Percentiles rank a stretch among this genome's conserved stretches.
phyloP scores from a whole-genome alignment of 1,140 invertebrate species.

The Habropoda laboriosa region DNA sequence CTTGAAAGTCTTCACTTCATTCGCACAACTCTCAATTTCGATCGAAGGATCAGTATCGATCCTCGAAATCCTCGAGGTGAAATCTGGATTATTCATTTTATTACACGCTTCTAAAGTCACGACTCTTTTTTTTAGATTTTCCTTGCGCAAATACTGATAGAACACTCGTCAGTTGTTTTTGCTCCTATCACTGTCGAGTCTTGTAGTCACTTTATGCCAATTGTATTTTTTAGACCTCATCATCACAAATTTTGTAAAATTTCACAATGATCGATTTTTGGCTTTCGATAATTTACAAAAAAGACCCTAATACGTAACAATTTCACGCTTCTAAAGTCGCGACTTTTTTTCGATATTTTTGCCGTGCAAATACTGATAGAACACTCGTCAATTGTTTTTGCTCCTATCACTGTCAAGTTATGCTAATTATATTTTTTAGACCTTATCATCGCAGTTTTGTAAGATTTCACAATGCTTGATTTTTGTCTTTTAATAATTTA shows the following conservation, averaged over 20 bases:
- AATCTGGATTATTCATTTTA: constrained; percentile 21
- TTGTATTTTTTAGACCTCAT: no score
- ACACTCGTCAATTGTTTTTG: constrained; percentile 39
- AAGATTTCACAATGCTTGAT: no score
- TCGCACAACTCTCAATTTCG: no score
- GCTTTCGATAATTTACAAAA: no score
- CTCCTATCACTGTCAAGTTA: constrained; percentile 25
- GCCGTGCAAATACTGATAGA: constrained; percentile 70
- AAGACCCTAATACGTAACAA: no score
- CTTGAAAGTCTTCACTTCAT: no score
- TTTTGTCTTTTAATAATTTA: no score
- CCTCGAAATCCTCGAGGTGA: neutral
- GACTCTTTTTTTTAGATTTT: constrained; percentile 47
- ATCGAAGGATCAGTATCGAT: constrained; percentile 29
- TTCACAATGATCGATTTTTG: no score
- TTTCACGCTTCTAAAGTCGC: constrained; percentile 52
- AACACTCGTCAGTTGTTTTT: constrained; percentile 45
- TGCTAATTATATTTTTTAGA: no score
- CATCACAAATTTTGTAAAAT: no score
- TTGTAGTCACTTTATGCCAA: no score
- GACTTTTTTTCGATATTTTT: constrained; percentile 48
- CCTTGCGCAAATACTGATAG: constrained; percentile 70
- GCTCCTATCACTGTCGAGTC: constrained; percentile 23
- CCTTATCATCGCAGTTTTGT: no score
- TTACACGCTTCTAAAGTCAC: constrained; percentile 52